Base-by-base conservation (phyloP, 2,888 invertebrate species). In the Nasonovia ribisnigri region DNA sequence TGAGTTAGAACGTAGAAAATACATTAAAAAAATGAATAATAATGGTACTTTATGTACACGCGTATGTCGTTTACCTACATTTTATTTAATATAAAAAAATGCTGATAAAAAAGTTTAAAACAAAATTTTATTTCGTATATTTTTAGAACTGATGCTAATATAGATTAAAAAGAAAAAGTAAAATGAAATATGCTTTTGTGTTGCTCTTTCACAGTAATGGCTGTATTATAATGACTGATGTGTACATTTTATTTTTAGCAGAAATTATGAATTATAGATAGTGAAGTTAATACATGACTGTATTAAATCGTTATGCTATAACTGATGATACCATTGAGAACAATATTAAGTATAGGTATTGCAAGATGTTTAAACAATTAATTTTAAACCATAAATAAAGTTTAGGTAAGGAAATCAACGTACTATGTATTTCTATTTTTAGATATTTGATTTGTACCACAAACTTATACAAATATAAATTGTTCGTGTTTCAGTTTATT, bases 141-240 rank as follows among this genome's bases (percentile, higher is more conserved):
- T 77, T 77, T 77, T 77, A 36, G 77, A 77, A 77, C 77, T 77
- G 77, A 36, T 77, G 36, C 77, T 36, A 77, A 36, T 77, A 36
- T 36, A 77, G 77, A 77, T 77, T 77, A 77, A 36, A 77, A 77
- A 77, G 77, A 77, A 77, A 77, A 77, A 77, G 36, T 77, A 77
- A 77, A 77, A 77, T 77, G 77, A 77, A 77, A 77, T 77, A 77
- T 77, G 77, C 20, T 77, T 77, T 77, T 36, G 36, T 77, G 36
- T 77, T 20, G 67, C 20, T 2, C 77, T 77, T 20, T n/a, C 20
- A 6, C 77, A 77, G 77, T 77, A 77, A 77, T 36, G 20, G 36
- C 20, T 77, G 36, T 36, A 77, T 77, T 77, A 77, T 36, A 16
- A 36, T 77, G 36, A 36, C 36, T 77, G 77, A 77, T 77, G 36